A percentile compares a stretch with the other conserved stretches of the same genome.
phyloP scores from a whole-genome alignment of 2,888 invertebrate genomes.

The Synanthedon tipuliformis region DNA sequence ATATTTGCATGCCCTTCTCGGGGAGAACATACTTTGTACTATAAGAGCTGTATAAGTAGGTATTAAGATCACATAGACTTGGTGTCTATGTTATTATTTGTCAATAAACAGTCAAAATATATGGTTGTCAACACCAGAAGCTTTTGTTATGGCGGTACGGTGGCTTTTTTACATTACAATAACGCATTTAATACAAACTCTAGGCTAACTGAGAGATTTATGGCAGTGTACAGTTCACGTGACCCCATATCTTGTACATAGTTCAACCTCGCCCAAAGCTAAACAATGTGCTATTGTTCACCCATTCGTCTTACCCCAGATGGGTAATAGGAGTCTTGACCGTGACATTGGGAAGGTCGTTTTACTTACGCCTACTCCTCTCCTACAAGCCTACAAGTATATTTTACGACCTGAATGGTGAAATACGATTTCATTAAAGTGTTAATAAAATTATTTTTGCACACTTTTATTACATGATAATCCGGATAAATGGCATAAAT shows the following conservation, averaged over 20 bases:
- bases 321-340: background rate
- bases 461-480: too few relatives aligned
- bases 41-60: rapidly evolving
- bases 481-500: too few relatives aligned
- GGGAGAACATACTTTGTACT: too few relatives aligned
- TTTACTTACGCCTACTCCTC: background rate
- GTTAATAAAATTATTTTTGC: too few relatives aligned
- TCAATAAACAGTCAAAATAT: too few relatives aligned
- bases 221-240: background rate
- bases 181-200: background rate
- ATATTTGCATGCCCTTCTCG: too few relatives aligned
- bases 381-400: too few relatives aligned
- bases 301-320: background rate
- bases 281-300: background rate
- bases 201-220: background rate
- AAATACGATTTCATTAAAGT: too few relatives aligned
- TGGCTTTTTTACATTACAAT: background rate
- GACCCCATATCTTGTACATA: background rate
- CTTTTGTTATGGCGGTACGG: background rate
- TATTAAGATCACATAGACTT: too few relatives aligned
- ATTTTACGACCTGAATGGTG: too few relatives aligned
- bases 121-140: too few relatives aligned
- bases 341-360: background rate
- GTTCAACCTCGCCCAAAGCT: background rate
- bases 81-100: too few relatives aligned